These are phyloP conservation scores for Aphaenogaster ashmeadi DNA, from an alignment of 1,140 invertebrate genomes.

Conservation along the genomic window DNA sequence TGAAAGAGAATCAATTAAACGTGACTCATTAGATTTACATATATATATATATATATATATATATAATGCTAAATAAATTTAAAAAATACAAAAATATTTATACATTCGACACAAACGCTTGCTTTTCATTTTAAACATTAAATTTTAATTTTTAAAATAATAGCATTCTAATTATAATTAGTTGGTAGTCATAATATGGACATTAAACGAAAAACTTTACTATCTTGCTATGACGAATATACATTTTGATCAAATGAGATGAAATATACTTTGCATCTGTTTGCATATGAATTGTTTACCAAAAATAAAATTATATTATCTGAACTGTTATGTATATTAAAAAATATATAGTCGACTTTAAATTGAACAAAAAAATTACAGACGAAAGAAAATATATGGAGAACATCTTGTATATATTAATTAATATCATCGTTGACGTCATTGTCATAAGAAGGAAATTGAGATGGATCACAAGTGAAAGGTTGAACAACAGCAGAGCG, in stretches of 20 bases:
- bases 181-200: neutral
- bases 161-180: constrained; percentile 1
- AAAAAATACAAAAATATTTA: neutral
- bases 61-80: neutral
- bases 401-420: neutral
- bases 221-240: neutral
- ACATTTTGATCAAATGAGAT: neutral
- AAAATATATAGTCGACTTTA: neutral
- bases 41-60: too few relatives aligned
- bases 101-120: neutral
- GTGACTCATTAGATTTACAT: neutral
- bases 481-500: constrained; percentile 46
- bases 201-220: neutral
- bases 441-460: neutral
- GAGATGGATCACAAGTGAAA: neutral
- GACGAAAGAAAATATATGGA: neutral
- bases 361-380: neutral
- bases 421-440: neutral
- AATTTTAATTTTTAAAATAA: constrained; percentile 12
- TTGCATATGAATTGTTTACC: neutral
- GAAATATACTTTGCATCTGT: neutral
- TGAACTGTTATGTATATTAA: neutral
- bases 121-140: neutral
- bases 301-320: constrained; percentile 4
- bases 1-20: neutral